phyloP scores from a whole-genome alignment of 1,140 invertebrate genomes.

The Stenopsyche tienmushanensis region DNA sequence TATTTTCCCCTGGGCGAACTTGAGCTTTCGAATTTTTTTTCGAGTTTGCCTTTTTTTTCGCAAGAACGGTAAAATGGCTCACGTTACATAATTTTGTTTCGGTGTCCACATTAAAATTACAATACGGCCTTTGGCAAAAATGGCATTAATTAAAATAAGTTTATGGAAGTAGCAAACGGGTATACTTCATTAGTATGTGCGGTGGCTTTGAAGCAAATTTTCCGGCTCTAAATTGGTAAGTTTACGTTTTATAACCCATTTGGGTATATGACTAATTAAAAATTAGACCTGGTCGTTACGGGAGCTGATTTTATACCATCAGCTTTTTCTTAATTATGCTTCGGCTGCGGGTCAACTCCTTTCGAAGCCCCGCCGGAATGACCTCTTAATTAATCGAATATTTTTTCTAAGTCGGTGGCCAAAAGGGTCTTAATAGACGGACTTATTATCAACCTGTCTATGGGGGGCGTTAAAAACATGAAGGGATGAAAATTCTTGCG shows the following conservation, averaged over 20 bases:
- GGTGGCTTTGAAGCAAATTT: not conserved
- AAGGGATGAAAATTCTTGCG: no score
- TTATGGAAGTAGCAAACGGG: not conserved
- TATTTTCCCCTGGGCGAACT: no score
- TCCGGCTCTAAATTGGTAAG: not conserved
- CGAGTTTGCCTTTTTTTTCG: no score
- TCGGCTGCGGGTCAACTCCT: not conserved
- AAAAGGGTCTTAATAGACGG: no score
- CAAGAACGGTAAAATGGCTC: no score
- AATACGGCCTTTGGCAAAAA: no score
- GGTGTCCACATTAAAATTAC: no score
- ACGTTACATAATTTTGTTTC: no score
- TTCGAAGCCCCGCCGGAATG: not conserved
- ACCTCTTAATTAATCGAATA: not conserved
- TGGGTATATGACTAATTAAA: not conserved
- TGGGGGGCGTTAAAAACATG: no score
- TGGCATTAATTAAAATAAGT: not conserved
- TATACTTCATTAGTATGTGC: not conserved
- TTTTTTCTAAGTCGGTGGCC: no score
- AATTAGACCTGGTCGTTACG: not conserved
- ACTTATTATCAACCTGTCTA: no score
- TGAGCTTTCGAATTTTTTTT: no score
- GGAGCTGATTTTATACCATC: not conserved
- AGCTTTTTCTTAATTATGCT: not conserved
- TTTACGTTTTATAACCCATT: not conserved